These are phyloP conservation scores for Pseudococcus longispinus DNA, from an alignment of 2,888 invertebrate genomes.

Conservation along the genomic window DNA sequence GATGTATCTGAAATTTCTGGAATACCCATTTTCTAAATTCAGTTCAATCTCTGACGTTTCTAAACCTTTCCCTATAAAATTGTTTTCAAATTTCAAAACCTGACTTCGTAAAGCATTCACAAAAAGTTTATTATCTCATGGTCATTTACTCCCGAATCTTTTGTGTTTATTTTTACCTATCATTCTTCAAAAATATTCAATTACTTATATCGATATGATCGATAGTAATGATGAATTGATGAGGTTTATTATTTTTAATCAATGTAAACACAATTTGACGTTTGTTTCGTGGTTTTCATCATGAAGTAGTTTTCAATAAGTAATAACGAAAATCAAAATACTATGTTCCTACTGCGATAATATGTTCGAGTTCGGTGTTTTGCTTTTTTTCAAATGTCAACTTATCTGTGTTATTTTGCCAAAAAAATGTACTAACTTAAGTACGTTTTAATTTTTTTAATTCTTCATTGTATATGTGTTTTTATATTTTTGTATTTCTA, in stretches of 20 bases:
- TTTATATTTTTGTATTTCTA: neutral
- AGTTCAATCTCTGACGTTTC: too few species aligned
- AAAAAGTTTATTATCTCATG: too few species aligned
- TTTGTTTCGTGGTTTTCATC: neutral
- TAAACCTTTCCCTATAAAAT: too few species aligned
- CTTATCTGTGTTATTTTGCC: constrained; percentile 29
- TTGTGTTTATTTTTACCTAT: neutral
- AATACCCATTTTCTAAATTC: too few species aligned
- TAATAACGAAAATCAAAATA: neutral
- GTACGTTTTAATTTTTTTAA: neutral
- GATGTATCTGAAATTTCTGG: too few species aligned
- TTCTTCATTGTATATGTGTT: neutral
- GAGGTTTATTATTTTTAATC: neutral
- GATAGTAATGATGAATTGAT: neutral
- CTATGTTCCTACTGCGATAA: neutral
- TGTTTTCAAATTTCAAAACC: too few species aligned
- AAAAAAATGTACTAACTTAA: neutral
- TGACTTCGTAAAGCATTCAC: too few species aligned
- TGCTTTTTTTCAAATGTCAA: constrained; percentile 9
- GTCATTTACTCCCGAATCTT: too few species aligned
- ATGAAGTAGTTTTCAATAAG: neutral
- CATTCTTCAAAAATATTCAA: neutral
- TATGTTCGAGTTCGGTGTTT: neutral
- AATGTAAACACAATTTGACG: neutral
- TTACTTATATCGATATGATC: neutral